These are phyloP conservation scores for Centropyge bicolor DNA, from an alignment of 2,797 vertebrate genomes.

Conservation along the genomic window DNA sequence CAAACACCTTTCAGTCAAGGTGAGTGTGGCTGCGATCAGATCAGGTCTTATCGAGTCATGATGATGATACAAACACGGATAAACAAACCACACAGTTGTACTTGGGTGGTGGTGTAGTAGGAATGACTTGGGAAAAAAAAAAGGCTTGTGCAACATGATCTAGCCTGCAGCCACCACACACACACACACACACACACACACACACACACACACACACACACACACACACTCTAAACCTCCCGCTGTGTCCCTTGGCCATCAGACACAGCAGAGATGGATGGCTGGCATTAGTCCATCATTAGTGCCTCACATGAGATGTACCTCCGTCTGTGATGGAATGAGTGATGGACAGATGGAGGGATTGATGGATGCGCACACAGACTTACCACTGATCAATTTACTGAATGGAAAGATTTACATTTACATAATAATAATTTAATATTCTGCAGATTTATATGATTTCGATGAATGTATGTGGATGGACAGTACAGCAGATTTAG, in stretches of 20 bases:
- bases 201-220: constrained; percentile 8
- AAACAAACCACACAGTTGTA: neutral
- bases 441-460: neutral
- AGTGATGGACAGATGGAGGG: constrained; percentile 33
- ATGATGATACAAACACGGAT: neutral
- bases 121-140: constrained; percentile 21
- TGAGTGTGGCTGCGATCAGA: neutral
- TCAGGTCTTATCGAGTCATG: neutral
- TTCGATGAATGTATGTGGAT: neutral
- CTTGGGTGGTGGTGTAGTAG: neutral
- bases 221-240: constrained; percentile 20
- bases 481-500: neutral
- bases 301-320: constrained; percentile 21
- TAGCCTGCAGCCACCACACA: constrained; percentile 3
- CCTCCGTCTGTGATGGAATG: constrained; percentile 44
- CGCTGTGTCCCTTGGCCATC: constrained; percentile 31
- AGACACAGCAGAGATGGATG: constrained; percentile 50
- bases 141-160: neutral
- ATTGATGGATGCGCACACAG: neutral
- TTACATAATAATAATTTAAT: too few species aligned
- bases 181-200: neutral
- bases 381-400: constrained; percentile 18
- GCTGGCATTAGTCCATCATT: constrained; percentile 43
- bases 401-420: constrained; percentile 1
- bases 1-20: neutral